Percentiles rank a stretch among this genome's conserved stretches.
Evolutionary conservation across 2,797 vertebrate species (phyloP).

Genomic region (Gadopsis bispinosus): DNA sequence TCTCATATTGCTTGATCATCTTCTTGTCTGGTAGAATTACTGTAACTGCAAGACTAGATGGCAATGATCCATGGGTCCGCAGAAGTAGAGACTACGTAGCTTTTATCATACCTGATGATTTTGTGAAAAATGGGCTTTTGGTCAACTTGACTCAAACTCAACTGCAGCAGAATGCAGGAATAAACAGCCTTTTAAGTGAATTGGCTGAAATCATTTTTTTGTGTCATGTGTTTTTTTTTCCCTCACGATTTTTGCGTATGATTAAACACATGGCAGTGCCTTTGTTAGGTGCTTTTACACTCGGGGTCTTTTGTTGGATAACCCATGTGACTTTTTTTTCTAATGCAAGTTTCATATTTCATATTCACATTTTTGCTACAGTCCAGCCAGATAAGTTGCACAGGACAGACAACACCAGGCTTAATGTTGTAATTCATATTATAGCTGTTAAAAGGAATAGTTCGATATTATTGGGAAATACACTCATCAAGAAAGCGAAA

Average conservation of each 20-base stretch:
- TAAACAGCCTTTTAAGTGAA: slow-evolving; percentile 49
- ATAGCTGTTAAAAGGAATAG: slow-evolving; percentile 8
- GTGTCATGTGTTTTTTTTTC: not conserved
- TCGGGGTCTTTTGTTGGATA: not conserved
- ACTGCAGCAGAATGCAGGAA: slow-evolving; percentile 36
- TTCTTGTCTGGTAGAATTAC: slow-evolving; percentile 46
- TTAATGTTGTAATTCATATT: not conserved
- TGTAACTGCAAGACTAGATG: slow-evolving; percentile 25
- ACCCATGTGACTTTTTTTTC: not conserved
- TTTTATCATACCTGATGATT: slow-evolving; percentile 58
- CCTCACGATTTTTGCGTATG: slow-evolving; percentile 8
- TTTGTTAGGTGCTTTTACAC: slow-evolving; percentile 13
- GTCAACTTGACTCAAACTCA: slow-evolving; percentile 43
- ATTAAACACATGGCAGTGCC: slow-evolving; percentile 6
- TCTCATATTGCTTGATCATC: slow-evolving; percentile 37
- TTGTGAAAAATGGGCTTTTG: slow-evolving; percentile 60
- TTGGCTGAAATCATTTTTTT: slow-evolving; percentile 36
- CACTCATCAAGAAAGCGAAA: not conserved
- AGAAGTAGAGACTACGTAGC: slow-evolving; percentile 40
- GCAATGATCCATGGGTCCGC: slow-evolving; percentile 43
- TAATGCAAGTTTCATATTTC: slow-evolving; percentile 9
- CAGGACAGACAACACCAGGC: slow-evolving; percentile 5
- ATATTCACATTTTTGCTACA: slow-evolving; percentile 12
- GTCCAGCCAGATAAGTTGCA: slow-evolving; percentile 11
- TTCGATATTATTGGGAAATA: not conserved